Base-by-base conservation (phyloP, 2,888 invertebrate species). In the Seira sanloemensis region DNA sequence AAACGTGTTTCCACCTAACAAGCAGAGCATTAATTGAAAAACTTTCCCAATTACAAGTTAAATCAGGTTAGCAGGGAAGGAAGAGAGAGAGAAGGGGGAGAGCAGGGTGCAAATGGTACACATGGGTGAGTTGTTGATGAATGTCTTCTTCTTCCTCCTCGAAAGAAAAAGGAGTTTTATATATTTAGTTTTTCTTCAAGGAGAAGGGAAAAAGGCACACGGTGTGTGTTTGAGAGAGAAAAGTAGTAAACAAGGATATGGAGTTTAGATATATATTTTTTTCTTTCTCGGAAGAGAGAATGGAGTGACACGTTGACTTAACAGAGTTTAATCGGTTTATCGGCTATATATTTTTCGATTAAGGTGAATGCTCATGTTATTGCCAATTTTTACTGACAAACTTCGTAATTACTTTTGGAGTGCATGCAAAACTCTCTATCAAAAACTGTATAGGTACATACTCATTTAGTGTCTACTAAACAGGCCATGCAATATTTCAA, bases 21-120 rank as follows among this genome's bases (percentile, higher is more conserved):
- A 84, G 84, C 37, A 69, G 79, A 23, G 78, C 84, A 84, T 84
- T 89, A 88, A 89, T 89, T 89, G 88, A 89, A 85, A 87, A 89
- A 89, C 86, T 89, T 89, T 89, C 88, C 86, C 89, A 89, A 89
- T 89, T 88, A 89, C 86, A 84, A 87, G 86, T 85, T 85, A 81
- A 85, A 85, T 84, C 84, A 84, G 84, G 84, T 84, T 84, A 84
- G 76, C 84, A 84, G 84, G 84, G 12, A 37, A 84, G 72, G 66
- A 80, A 74, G 72, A 72, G 54, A 25, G 67, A 54, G 71, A 19
- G 46, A 54, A 69, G 18, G 69, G 21, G 37, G 77, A 23, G 16
- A 50, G 21, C 37, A 68, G 76, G 76, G 54, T 76, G 67, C 67
- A 67, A 62, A 62, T 62, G 23, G 62, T 62, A 62, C 62, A 62